Evolutionary conservation across 2,888 invertebrate genomes (phyloP).

Genomic region (Ophioninae sp.): DNA sequence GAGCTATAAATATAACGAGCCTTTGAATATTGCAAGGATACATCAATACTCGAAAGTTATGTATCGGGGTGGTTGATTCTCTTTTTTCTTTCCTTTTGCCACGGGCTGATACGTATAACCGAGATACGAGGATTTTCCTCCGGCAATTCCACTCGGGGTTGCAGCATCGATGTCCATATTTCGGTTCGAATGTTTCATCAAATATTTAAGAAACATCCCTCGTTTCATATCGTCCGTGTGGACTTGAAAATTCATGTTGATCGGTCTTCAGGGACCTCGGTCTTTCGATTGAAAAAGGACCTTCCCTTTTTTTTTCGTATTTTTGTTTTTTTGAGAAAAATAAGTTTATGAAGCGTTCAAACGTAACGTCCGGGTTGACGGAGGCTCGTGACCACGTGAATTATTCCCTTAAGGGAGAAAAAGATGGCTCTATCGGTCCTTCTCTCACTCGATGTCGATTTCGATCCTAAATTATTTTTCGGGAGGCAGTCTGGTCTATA

Average conservation of each 20-base stretch:
- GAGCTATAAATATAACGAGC: constrained; percentile 67
- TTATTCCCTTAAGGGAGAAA: constrained; percentile 59
- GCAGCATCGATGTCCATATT: constrained; percentile 71
- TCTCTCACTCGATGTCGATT: constrained; percentile 21
- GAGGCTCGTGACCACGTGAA: constrained; percentile 59
- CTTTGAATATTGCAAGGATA: constrained; percentile 68
- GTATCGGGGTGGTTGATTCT: constrained; percentile 72
- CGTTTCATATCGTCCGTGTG: constrained; percentile 64
- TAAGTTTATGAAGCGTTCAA: constrained; percentile 71
- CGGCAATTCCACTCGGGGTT: constrained; percentile 50
- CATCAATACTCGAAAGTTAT: constrained; percentile 71
- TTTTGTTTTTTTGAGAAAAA: constrained; percentile 61
- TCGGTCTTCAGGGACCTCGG: constrained; percentile 69
- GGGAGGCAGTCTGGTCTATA: constrained; percentile 32
- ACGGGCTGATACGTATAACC: constrained; percentile 18
- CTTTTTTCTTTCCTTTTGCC: constrained; percentile 20
- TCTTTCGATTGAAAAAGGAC: constrained; percentile 75
- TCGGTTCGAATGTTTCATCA: constrained; percentile 79
- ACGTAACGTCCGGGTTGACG: constrained; percentile 61
- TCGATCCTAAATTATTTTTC: constrained; percentile 60
- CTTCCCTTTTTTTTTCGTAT: constrained; percentile 66
- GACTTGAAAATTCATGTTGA: constrained; percentile 77
- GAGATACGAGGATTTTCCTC: constrained; percentile 47
- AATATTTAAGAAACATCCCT: constrained; percentile 76
- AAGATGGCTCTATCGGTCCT: constrained; percentile 49